Evolutionary conservation across 2,888 invertebrate genomes (phyloP), one percentile per base, ranked within the genome.

Genomic region (Thyatira batis): DNA sequence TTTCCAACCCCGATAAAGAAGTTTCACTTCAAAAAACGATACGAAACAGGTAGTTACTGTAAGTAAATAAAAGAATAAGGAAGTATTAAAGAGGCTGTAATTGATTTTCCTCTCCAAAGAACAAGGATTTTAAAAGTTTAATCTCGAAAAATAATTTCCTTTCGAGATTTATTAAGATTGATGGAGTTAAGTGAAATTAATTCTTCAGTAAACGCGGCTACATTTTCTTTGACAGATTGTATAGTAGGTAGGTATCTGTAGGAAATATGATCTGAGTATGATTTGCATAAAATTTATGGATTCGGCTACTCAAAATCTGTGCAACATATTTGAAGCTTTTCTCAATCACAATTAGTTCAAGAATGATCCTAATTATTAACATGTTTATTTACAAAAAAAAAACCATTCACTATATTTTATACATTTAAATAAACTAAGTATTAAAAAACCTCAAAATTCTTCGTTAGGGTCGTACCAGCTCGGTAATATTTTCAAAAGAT

Each of bases 361-460:
- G 30, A n/a, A 3, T 3, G 1, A 11, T 11, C 30, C 2, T 30
- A 30, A 30, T n/a, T 30, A n/a, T 30, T 3, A 11, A 11, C 13
- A 13, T 33, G 33, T 11, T 13, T 13, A 33, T 13, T 13, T 13
- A 33, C 33, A 33, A 0, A 13, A 33, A 13, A 4, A 33, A 33
- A 33, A 33, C n/a, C n/a, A n/a, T n/a, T n/a, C n/a, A n/a, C n/a
- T n/a, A n/a, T n/a, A 4, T 5, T 33, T 33, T 33, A 5, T 5
- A 33, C 33, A 5, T 4, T 17, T 2, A 39, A 8, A n/a, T 39
- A 4, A 28, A 28, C 20, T 28, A 11, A 48, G 23, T 48, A 11
- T 20, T 17, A 25, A 54, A 54, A 62, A 64, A 69, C 73, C 63
- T 61, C 17, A 68, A 67, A 73, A 72, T 58, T 57, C 57, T 52